phyloP scores from a whole-genome alignment of 2,888 invertebrate species.

The Cerastis rubricosa region DNA sequence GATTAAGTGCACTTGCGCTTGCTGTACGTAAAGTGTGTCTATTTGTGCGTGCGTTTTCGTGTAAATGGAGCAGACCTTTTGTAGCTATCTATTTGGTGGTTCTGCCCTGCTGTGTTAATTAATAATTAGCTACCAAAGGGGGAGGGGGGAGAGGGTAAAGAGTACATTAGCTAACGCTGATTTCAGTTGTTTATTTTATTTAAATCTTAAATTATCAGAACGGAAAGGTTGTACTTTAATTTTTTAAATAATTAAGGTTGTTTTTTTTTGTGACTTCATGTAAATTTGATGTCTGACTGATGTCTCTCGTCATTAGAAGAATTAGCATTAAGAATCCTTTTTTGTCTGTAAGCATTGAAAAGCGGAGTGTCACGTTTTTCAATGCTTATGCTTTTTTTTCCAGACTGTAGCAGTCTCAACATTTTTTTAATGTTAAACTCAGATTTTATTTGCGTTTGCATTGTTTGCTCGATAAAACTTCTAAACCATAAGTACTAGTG shows the following conservation, averaged over 20 bases:
- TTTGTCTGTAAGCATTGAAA: background rate
- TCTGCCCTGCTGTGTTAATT: conserved; percentile 57
- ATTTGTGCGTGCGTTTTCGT: background rate
- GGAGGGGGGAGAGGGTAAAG: conserved; percentile 30
- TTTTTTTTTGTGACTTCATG: background rate
- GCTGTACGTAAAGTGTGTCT: background rate
- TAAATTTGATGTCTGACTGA: background rate
- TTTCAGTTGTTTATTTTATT: conserved; percentile 61
- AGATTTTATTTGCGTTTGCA: background rate
- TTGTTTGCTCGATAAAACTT: background rate
- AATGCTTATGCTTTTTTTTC: background rate
- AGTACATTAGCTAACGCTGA: conserved; percentile 56
- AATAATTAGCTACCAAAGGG: conserved; percentile 59
- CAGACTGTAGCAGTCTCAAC: too few relatives aligned
- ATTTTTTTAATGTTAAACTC: background rate
- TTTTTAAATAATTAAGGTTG: conserved; percentile 5
- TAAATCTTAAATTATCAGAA: conserved; percentile 42
- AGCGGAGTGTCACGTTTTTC: background rate
- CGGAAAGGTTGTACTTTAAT: conserved; percentile 16
- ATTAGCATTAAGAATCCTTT: background rate
- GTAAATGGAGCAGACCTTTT: conserved; percentile 20
- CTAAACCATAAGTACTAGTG: background rate
- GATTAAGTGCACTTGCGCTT: background rate
- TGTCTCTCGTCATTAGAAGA: background rate
- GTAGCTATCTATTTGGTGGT: conserved; percentile 12